phyloP scores from a whole-genome alignment of 2,888 invertebrate species.

The Andrena minutula region DNA sequence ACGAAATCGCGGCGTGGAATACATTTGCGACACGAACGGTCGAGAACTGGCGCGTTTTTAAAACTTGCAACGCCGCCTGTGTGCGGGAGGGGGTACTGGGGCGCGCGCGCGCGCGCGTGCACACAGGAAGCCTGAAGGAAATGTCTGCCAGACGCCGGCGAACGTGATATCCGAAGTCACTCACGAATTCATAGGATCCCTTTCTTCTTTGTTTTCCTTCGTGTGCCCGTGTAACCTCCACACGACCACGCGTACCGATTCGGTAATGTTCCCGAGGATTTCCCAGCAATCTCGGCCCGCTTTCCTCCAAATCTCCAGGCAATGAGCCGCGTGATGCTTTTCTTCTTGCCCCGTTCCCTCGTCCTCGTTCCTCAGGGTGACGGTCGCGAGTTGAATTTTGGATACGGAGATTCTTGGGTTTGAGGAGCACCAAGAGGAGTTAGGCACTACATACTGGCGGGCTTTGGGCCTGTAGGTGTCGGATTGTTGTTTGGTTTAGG shows the following conservation, averaged over 20 bases:
- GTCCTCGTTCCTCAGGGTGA: constrained; percentile 26
- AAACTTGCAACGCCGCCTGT: constrained; percentile 7
- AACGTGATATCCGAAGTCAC: constrained; percentile 74
- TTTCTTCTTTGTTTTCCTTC: constrained; percentile 60
- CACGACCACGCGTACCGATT: constrained; percentile 68
- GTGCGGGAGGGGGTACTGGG: background rate
- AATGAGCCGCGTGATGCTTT: constrained; percentile 59
- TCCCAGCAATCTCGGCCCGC: constrained; percentile 55
- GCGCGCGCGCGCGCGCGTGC: background rate
- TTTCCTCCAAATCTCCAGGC: constrained; percentile 65
- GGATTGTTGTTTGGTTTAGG: background rate
- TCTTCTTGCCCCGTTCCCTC: constrained; percentile 11
- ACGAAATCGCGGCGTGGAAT: constrained; percentile 60
- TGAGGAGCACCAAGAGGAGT: background rate
- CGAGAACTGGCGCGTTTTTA: constrained; percentile 50
- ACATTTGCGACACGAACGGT: constrained; percentile 58
- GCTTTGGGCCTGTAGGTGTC: background rate
- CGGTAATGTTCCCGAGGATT: constrained; percentile 65
- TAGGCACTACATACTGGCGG: background rate
- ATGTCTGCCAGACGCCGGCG: constrained; percentile 66
- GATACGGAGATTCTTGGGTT: constrained; percentile 8
- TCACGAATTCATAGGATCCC: constrained; percentile 73
- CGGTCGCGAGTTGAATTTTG: constrained; percentile 48
- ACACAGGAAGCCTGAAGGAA: constrained; percentile 57
- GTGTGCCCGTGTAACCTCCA: constrained; percentile 56